Evolutionary conservation across 2,113 vertebrate species (phyloP).

Genomic region (Plecotus auritus): DNA sequence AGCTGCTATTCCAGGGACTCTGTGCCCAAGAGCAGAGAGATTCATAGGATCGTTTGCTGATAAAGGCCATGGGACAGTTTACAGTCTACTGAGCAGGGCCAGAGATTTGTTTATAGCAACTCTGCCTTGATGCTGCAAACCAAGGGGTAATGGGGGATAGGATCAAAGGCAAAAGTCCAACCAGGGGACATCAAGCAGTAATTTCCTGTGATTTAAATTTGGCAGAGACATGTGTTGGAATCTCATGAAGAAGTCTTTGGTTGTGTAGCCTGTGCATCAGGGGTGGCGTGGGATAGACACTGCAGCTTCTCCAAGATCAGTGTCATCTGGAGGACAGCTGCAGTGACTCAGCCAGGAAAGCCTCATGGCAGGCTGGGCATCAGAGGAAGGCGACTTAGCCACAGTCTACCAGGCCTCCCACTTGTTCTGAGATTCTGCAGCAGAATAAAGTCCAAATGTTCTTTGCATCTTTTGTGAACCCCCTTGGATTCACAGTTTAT

Average conservation of each 20-base stretch:
- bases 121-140: neutral
- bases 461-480: neutral
- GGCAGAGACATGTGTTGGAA: neutral
- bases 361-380: neutral
- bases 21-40: neutral
- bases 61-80: no score
- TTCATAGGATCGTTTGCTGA: neutral
- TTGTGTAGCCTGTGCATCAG: neutral
- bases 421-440: neutral
- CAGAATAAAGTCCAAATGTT: neutral
- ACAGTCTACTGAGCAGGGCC: neutral
- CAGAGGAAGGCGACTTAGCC: neutral
- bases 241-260: neutral
- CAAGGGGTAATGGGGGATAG: neutral
- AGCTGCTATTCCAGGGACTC: neutral
- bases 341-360: neutral
- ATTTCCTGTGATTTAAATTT: neutral
- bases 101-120: neutral
- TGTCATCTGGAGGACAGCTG: neutral
- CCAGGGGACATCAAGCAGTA: neutral
- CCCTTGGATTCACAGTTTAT: neutral
- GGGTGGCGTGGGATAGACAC: neutral
- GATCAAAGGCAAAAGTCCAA: neutral
- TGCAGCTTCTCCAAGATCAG: neutral
- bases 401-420: neutral